Percentiles rank a stretch among this genome's conserved stretches.
Conservation (phyloP, 35 echinoderm and acorn worm species). For the Ophioderma brevispina region DNA sequence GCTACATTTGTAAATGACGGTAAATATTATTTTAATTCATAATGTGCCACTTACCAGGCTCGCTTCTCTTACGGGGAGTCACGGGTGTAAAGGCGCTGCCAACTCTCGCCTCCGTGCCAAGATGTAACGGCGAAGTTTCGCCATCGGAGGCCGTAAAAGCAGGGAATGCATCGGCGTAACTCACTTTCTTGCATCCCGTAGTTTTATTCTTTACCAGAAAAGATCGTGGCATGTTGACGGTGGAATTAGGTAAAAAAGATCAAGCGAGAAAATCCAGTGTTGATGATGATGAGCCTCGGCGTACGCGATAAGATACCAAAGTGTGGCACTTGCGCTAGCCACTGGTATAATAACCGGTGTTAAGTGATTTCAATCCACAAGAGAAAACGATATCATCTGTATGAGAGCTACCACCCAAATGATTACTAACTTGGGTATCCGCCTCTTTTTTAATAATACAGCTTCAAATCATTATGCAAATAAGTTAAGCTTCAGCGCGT, state of each 20-base stretch:
- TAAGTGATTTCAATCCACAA: neutral
- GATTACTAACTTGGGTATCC: neutral
- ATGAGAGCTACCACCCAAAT: neutral
- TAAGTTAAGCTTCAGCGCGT: neutral
- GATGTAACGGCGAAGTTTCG: neutral
- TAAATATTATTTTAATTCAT: neutral
- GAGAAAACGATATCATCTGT: neutral
- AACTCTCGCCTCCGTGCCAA: slow-evolving; percentile 39
- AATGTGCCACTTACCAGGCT: neutral
- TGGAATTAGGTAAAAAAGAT: neutral
- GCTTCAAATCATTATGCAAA: neutral
- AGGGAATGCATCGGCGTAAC: neutral
- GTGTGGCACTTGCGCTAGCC: neutral
- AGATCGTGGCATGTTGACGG: slow-evolving; percentile 23
- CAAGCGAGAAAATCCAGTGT: neutral
- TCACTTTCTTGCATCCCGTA: slow-evolving; percentile 31
- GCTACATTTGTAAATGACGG: neutral
- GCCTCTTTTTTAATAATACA: slow-evolving; percentile 7
- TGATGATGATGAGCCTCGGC: neutral
- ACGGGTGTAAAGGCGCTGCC: slow-evolving; percentile 64
- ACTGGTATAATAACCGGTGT: neutral
- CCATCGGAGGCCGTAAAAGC: neutral
- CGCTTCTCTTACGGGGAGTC: slow-evolving; percentile 49
- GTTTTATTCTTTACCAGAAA: slow-evolving; percentile 17
- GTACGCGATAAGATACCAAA: neutral